Conservation (phyloP, 2,888 invertebrate genomes). For the Bembecia ichneumoniformis region DNA sequence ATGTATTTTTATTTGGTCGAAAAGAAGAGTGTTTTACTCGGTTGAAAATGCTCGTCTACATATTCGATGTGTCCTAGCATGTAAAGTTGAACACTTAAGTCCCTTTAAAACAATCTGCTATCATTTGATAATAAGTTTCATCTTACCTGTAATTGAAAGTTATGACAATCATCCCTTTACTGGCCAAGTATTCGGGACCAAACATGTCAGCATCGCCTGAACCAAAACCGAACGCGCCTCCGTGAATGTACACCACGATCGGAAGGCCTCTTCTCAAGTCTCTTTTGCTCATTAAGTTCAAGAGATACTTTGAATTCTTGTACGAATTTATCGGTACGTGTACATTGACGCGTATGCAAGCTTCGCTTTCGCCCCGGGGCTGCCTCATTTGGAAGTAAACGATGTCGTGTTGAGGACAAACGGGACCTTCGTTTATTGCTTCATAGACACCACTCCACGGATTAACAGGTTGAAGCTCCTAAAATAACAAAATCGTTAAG, state of each 20-base stretch:
- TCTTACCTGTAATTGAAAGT: slow-evolving; percentile 63
- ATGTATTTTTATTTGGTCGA: too few species aligned
- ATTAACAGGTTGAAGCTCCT: slow-evolving; percentile 67
- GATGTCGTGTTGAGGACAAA: slow-evolving; percentile 74
- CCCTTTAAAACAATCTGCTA: too few species aligned
- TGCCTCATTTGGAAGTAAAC: slow-evolving; percentile 38
- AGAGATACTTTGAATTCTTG: too few species aligned
- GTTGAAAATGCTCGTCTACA: too few species aligned
- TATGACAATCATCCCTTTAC: slow-evolving; percentile 45
- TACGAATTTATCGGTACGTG: slow-evolving; percentile 45
- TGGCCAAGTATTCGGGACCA: slow-evolving; percentile 52
- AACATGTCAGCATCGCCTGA: slow-evolving; percentile 50
- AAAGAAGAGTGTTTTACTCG: too few species aligned
- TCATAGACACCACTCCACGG: slow-evolving; percentile 64
- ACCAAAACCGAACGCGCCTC: slow-evolving; percentile 56
- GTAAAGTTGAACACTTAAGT: too few species aligned
- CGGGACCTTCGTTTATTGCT: slow-evolving; percentile 71
- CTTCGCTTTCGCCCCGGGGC: slow-evolving; percentile 35
- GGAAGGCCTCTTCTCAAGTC: slow-evolving; percentile 33
- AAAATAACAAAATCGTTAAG: too few species aligned
- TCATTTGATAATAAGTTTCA: too few species aligned
- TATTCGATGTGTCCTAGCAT: too few species aligned
- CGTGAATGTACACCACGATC: slow-evolving; percentile 55
- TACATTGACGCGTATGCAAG: slow-evolving; percentile 52
- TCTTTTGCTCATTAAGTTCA: too few species aligned